These are phyloP conservation scores for Setophaga kirtlandii DNA, from an alignment of 2,113 vertebrate genomes.

Conservation along the genomic window DNA sequence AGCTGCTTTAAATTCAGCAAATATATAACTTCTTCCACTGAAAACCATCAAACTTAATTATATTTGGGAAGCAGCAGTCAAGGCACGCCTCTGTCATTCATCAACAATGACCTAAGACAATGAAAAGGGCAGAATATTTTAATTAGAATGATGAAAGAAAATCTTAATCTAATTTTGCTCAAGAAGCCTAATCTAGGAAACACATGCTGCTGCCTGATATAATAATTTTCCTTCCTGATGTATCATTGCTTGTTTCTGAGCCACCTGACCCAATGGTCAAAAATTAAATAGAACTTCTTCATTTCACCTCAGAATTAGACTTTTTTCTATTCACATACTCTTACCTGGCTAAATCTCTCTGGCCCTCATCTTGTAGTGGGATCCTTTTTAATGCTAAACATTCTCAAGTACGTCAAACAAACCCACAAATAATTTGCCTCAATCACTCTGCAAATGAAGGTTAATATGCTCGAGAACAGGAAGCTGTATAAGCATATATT, in stretches of 20 bases:
- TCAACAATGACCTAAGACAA: slow-evolving; percentile 22
- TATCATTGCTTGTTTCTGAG: slow-evolving; percentile 3
- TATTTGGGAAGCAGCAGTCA: slow-evolving; percentile 8
- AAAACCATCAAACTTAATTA: background rate
- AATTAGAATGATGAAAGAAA: slow-evolving; percentile 36
- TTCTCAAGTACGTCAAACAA: background rate
- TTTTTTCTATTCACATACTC: background rate
- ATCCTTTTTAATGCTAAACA: background rate
- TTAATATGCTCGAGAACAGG: background rate
- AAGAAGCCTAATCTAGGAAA: slow-evolving; percentile 26
- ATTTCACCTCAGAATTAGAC: slow-evolving; percentile 1
- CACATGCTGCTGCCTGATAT: background rate
- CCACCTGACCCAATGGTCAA: background rate
- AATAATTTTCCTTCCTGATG: background rate
- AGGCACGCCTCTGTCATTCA: background rate
- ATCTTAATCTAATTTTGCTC: slow-evolving; percentile 19
- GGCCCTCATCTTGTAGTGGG: background rate
- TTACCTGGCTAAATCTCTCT: slow-evolving; percentile 34
- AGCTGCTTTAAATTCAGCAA: slow-evolving; percentile 1
- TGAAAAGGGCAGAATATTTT: slow-evolving; percentile 1
- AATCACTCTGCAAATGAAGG: background rate
- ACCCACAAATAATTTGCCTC: background rate
- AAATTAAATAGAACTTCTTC: slow-evolving; percentile 35
- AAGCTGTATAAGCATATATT: background rate
- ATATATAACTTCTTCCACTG: background rate